Evolutionary conservation across 1,140 invertebrate species (phyloP), one percentile per base, ranked within the genome.

Genomic region (Tetraneura akinire): DNA sequence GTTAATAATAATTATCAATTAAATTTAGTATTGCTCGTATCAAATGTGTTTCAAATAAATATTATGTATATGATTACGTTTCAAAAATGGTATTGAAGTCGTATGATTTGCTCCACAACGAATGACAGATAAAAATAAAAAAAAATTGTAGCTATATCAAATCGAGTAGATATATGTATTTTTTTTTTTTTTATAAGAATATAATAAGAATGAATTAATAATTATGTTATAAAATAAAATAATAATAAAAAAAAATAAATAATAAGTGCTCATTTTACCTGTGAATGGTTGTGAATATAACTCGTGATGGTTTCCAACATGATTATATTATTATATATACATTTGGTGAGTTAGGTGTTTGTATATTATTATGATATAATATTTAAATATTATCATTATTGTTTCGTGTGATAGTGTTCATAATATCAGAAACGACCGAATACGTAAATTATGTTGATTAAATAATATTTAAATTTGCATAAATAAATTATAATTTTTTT

Each of bases 181-280:
- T n/a, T n/a, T n/a, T n/a, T n/a, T n/a, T n/a, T n/a, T n/a, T n/a
- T n/a, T 73, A 73, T n/a, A 18, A 51, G 26, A 23, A 70, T 60
- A 73, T 18, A 18, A 73, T 53, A 82, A 80, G 18, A 55, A 53
- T 51, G 37, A 23, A 45, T 68, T 37, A 68, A 68, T 6, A 66
- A 42, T 14, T n/a, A n/a, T n/a, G n/a, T n/a, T 13, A 47, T 47
- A 14, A 47, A 6, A 14, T 47, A 47, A 14, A n/a, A 47, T 9
- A 80, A 66, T 49, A 76, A 80, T 64, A 80, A 76, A 68, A 80
- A 80, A 82, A 53, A 82, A 80, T 80, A 80, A 81, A 80, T 80
- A 84, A 83, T 76, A 78, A 80, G 82, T 84, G 82, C 83, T 64
- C 16, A 3, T 76, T 76, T 76, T 76, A 76, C 73, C 73, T 76